These are phyloP conservation scores for Oophaga sylvatica DNA, from an alignment of 2,797 vertebrate genomes.

Conservation along the genomic window DNA sequence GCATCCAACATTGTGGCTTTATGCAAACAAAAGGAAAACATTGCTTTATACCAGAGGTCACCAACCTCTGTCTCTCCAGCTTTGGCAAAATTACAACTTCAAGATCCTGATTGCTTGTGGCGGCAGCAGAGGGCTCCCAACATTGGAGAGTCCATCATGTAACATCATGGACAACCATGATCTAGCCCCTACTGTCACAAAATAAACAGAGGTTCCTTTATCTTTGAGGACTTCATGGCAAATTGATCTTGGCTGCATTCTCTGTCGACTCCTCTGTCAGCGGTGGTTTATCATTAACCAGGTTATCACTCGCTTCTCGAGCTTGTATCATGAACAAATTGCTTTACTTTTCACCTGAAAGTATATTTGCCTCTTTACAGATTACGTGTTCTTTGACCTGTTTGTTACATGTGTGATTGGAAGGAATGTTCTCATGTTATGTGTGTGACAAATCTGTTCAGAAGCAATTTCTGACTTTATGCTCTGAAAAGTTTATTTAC, in stretches of 20 bases:
- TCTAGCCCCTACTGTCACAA: neutral
- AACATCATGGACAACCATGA: neutral
- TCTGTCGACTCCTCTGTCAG: neutral
- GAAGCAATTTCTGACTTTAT: slow-evolving; percentile 6
- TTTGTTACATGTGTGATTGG: slow-evolving; percentile 15
- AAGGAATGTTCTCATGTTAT: neutral
- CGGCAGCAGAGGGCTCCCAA: neutral
- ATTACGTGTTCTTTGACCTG: slow-evolving; percentile 48
- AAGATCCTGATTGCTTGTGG: neutral
- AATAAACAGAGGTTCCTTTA: neutral
- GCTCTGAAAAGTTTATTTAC: neutral
- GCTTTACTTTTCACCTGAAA: slow-evolving; percentile 34
- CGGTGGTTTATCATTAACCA: slow-evolving; percentile 20
- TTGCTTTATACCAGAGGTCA: too few species aligned
- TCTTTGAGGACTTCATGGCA: neutral
- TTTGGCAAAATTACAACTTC: neutral
- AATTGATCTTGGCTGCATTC: neutral
- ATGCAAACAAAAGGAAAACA: too few species aligned
- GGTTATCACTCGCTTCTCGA: neutral
- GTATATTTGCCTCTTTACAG: neutral
- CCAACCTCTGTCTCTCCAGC: too few species aligned
- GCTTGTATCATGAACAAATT: slow-evolving; percentile 5
- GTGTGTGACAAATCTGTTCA: slow-evolving; percentile 10
- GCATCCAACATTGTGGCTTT: too few species aligned
- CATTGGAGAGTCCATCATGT: neutral